phyloP scores from a whole-genome alignment of 2,113 vertebrate species.

The Ailurus styani region DNA sequence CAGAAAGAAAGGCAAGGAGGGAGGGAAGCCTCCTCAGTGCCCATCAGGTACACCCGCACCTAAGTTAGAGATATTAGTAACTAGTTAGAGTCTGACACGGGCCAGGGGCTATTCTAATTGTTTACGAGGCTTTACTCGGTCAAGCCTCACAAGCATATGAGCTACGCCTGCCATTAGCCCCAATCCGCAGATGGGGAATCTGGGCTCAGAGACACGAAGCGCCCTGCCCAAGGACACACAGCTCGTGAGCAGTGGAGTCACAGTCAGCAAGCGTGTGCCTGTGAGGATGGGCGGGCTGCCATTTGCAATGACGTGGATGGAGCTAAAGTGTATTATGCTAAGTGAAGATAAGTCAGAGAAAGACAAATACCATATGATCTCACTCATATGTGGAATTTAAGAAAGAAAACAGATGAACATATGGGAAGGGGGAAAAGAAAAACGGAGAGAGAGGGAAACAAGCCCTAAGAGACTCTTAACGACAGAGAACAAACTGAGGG shows the following conservation, averaged over 20 bases:
- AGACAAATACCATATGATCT: no score
- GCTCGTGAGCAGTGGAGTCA: not conserved
- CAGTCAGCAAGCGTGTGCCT: not conserved
- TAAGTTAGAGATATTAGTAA: not conserved
- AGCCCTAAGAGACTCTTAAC: no score
- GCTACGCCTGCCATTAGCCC: accelerated
- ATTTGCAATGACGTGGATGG: not conserved
- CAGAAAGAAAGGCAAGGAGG: not conserved
- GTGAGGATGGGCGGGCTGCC: not conserved
- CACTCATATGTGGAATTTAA: no score
- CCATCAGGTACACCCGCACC: not conserved
- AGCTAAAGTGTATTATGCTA: not conserved
- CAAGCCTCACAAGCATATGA: not conserved
- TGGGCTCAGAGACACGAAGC: not conserved
- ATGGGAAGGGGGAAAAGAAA: no score
- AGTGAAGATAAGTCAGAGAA: no score
- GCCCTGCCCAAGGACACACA: not conserved
- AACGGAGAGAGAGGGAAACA: no score
- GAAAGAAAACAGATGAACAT: no score
- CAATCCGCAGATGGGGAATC: not conserved
- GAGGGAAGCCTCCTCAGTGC: not conserved
- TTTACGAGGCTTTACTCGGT: not conserved
- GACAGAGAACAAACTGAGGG: no score
- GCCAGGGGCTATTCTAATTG: not conserved
- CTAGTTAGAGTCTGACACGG: not conserved